Percentiles rank a stretch among this genome's conserved stretches.
Conservation (phyloP, 2,797 vertebrate species). For the Synanceia verrucosa region DNA sequence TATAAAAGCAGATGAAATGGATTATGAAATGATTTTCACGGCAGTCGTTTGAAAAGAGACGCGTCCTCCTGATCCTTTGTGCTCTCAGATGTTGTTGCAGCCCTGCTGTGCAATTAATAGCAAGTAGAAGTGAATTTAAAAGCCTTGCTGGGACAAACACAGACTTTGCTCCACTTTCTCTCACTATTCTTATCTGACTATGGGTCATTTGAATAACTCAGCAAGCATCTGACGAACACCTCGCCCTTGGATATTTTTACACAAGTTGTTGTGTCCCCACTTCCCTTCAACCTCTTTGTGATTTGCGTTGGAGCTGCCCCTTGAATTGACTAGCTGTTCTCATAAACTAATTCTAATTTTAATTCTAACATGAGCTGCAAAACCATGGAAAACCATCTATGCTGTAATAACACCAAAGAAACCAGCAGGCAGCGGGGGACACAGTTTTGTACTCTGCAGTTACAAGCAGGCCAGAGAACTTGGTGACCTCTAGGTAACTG, state of each 20-base stretch:
- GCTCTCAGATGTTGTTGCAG: slow-evolving; percentile 6
- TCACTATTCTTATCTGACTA: background rate
- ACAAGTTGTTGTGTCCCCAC: background rate
- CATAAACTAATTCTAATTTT: background rate
- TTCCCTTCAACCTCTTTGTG: background rate
- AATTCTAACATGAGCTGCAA: no score
- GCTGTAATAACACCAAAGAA: no score
- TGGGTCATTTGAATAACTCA: background rate
- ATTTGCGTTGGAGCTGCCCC: background rate
- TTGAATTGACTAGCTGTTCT: background rate
- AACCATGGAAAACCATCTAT: no score
- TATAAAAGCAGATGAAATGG: slow-evolving; percentile 35
- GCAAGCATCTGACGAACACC: background rate
- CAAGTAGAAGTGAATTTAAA: background rate
- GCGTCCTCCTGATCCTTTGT: background rate
- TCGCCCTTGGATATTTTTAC: background rate
- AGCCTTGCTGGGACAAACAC: slow-evolving; percentile 12
- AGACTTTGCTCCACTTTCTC: slow-evolving; percentile 1
- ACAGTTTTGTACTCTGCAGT: no score
- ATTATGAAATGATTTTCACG: slow-evolving; percentile 12
- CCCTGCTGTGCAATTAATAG: background rate
- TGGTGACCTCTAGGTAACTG: no score
- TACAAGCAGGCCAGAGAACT: no score
- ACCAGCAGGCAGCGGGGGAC: no score
- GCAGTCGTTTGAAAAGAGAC: background rate